Evolutionary conservation across 2,797 vertebrate genomes (phyloP), one percentile per base, ranked within the genome.

Genomic region (Sebastes diploproa): DNA sequence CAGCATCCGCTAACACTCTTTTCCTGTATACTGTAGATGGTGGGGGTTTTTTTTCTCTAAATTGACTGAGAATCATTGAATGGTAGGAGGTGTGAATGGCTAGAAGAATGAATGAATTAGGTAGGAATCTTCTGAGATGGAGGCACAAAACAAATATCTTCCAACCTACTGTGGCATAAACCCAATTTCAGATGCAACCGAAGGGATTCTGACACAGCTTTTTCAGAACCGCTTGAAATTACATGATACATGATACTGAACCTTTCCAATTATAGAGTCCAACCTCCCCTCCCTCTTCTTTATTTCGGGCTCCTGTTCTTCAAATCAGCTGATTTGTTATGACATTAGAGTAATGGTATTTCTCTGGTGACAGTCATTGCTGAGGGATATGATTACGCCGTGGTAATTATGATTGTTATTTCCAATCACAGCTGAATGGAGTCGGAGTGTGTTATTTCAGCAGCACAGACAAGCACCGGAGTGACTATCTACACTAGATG

Each of bases 381-480:
- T 91, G 78, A 90, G 88, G 91, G 90, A 94, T 91, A 89, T 92
- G 93, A 94, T 95, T 94, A 95, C 88, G 74, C 84, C 30, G 73
- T 88, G 85, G 90, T 93, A 90, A 94, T 95, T 93, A 94, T 89
- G 89, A 93, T 86, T 93, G 87, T 93, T 93, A 93, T 93, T 94
- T 94, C 89, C 93, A 93, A 94, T 95, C 93, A 93, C 90, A 82
- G 89, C 83, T 86, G 86, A 94, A 92, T 87, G 81, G 89, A 92
- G 90, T 94, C 85, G 13, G 81, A 88, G 89, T 91, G 82, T 89
- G 73, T 91, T 93, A 89, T 94, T 92, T 91, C 89, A 87, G 84
- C 77, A 63, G 83, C 50, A 29, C 16, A 83, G 89, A 87, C 85
- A 85, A 85, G 87, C 72, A 75, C 76, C 88, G 34, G 77, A 80